Percentiles rank a stretch among this genome's conserved stretches.
Evolutionary conservation across 1,140 invertebrate genomes (phyloP).

Genomic region (Leptinotarsa lineolata): DNA sequence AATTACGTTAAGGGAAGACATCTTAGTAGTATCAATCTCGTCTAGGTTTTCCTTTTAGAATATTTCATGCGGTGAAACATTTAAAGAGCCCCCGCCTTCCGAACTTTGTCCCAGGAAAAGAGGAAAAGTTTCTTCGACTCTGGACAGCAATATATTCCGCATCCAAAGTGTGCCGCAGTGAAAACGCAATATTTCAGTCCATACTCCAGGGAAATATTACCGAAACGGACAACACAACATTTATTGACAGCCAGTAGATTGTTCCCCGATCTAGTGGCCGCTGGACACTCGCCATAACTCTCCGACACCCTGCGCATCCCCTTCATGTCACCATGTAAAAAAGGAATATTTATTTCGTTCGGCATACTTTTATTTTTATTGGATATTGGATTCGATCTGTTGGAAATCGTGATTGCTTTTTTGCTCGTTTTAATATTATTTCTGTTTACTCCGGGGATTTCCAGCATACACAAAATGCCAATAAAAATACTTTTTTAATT

Average conservation of each 20-base stretch:
- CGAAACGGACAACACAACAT: slow-evolving; percentile 43
- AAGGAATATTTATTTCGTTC: slow-evolving; percentile 50
- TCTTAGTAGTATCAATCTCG: no score
- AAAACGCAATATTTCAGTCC: slow-evolving; percentile 52
- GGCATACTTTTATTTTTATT: slow-evolving; percentile 50
- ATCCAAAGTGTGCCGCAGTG: slow-evolving; percentile 41
- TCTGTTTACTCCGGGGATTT: slow-evolving; percentile 29
- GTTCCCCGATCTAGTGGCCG: slow-evolving; percentile 51
- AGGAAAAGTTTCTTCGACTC: no score
- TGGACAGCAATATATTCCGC: slow-evolving; percentile 28
- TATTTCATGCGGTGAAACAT: no score
- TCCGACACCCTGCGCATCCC: slow-evolving; percentile 32
- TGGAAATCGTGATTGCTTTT: slow-evolving; percentile 32
- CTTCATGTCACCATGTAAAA: slow-evolving; percentile 40
- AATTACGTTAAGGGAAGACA: no score
- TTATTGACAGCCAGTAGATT: slow-evolving; percentile 54
- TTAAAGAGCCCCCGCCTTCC: no score
- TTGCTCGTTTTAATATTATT: slow-evolving; percentile 32
- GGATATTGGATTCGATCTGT: slow-evolving; percentile 45
- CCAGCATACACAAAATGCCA: slow-evolving; percentile 26
- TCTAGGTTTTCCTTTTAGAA: no score
- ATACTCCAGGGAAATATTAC: slow-evolving; percentile 52
- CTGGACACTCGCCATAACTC: slow-evolving; percentile 51
- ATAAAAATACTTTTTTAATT: slow-evolving; percentile 35
- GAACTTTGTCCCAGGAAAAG: no score